These are phyloP conservation scores for Microplitis mediator DNA, from an alignment of 1,140 invertebrate species.

Conservation along the genomic window DNA sequence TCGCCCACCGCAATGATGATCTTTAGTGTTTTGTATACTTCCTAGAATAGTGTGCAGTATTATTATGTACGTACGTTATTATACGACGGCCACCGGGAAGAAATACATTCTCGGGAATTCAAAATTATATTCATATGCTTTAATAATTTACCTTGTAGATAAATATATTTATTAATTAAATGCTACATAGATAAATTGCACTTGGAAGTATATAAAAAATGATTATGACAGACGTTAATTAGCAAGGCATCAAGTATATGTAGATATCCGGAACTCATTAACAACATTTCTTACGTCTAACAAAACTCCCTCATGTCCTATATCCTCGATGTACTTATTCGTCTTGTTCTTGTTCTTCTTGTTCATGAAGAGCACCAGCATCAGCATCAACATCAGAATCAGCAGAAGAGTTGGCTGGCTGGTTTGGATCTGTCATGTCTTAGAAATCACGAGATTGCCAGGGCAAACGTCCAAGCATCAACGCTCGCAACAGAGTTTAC, in stretches of 20 bases:
- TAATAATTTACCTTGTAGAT: too few relatives aligned
- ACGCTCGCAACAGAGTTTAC: background rate
- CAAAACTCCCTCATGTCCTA: constrained; percentile 14
- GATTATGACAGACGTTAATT: too few relatives aligned
- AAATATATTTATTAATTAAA: constrained; percentile 4
- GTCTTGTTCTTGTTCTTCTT: background rate
- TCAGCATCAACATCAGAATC: too few relatives aligned
- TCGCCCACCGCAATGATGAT: constrained; percentile 14
- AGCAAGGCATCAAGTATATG: background rate
- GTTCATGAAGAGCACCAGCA: too few relatives aligned
- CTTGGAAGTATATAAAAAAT: too few relatives aligned
- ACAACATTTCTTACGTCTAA: constrained; percentile 7
- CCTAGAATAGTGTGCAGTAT: background rate
- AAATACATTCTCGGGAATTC: too few relatives aligned
- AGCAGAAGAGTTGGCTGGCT: background rate
- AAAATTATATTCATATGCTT: too few relatives aligned
- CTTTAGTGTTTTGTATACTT: background rate
- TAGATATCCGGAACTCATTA: constrained; percentile 33
- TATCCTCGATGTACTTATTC: background rate
- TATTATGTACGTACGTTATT: background rate
- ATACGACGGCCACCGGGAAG: background rate
- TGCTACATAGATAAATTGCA: constrained; percentile 1
- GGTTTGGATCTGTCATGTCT: constrained; percentile 14
- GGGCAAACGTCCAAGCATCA: constrained; percentile 22
- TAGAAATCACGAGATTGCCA: constrained; percentile 26